These are phyloP conservation scores for Gymnogyps californianus DNA, from an alignment of 2,113 vertebrate species.

Conservation along the genomic window DNA sequence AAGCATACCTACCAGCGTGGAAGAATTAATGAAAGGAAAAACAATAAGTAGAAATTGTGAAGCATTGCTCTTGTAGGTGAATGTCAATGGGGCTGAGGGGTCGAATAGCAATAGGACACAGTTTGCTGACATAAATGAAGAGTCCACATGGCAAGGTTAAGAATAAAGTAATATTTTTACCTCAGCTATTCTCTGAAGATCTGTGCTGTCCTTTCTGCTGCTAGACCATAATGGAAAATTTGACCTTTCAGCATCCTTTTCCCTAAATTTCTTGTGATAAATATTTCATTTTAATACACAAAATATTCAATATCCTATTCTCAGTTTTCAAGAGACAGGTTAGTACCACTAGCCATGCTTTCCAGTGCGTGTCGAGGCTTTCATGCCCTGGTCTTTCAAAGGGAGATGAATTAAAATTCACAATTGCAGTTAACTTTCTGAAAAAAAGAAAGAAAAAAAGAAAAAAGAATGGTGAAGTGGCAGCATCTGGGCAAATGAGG, in stretches of 20 bases:
- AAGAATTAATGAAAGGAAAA: not conserved
- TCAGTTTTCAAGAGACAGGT: not conserved
- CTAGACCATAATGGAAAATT: constrained; percentile 14
- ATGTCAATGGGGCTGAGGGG: not conserved
- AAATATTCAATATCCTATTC: not conserved
- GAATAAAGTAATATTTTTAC: not conserved
- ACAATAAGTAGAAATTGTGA: not conserved
- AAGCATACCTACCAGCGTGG: not conserved
- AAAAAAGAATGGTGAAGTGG: not conserved
- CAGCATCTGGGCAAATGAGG: not conserved
- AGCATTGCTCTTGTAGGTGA: not conserved
- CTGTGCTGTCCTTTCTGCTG: not conserved
- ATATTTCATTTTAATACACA: constrained; percentile 37
- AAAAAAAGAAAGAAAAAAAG: fast-evolving
- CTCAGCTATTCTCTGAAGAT: constrained; percentile 10
- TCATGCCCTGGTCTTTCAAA: not conserved
- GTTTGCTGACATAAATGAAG: constrained; percentile 16
- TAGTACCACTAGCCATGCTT: not conserved
- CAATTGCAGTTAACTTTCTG: not conserved
- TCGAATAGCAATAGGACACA: not conserved
- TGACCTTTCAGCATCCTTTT: constrained; percentile 37
- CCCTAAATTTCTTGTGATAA: constrained; percentile 22
- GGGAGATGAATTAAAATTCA: not conserved
- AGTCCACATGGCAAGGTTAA: not conserved
- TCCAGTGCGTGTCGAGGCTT: not conserved